Conservation (phyloP, 2,113 vertebrate genomes). For the Engraulis encrasicolus region DNA sequence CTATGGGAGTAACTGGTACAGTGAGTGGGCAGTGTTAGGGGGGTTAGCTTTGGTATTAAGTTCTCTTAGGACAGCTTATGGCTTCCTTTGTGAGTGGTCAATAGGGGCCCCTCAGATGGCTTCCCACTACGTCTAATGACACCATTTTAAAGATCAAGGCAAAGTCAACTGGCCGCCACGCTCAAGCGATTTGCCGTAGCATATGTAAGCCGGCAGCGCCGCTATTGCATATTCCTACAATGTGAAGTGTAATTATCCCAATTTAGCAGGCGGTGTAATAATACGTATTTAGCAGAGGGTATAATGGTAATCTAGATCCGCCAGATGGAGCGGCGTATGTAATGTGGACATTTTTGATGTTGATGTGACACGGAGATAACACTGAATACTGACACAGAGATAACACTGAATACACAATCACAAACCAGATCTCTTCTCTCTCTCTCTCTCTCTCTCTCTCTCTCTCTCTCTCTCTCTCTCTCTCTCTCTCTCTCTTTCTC, state of each 20-base stretch:
- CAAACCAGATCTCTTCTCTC: no score
- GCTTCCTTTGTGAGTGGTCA: slow-evolving; percentile 1
- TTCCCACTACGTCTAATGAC: not conserved
- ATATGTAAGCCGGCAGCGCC: not conserved
- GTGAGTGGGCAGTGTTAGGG: no score
- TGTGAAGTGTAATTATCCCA: not conserved
- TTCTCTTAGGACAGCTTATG: not conserved
- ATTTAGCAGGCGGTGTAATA: not conserved
- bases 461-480: no score
- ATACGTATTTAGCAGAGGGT: not conserved
- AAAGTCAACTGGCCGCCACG: not conserved
- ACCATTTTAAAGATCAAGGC: not conserved
- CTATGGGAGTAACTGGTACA: no score
- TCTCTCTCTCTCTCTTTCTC: no score
- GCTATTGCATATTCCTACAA: not conserved
- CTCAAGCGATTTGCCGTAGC: not conserved
- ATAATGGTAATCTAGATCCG: not conserved
- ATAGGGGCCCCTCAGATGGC: not conserved
- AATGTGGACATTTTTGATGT: not conserved
- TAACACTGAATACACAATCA: not conserved
- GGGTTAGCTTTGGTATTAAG: not conserved
- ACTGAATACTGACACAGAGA: no score
- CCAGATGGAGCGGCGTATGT: not conserved
- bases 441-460: no score
- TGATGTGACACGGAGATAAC: not conserved